Base-by-base conservation (phyloP, 2,888 invertebrate genomes). In the Phalera bucephala region DNA sequence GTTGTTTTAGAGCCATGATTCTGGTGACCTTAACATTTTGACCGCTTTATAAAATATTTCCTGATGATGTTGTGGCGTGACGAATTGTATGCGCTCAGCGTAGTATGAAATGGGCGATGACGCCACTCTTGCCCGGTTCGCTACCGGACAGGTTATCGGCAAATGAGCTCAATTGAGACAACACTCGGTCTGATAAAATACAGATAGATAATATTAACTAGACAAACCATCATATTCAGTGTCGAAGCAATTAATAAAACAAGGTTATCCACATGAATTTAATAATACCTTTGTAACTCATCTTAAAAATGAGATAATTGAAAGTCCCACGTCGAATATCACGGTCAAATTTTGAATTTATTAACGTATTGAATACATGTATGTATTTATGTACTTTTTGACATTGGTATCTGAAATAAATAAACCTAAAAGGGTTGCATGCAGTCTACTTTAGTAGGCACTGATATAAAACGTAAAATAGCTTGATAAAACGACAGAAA, bases 111-210 rank as follows among this genome's bases (percentile, higher is more conserved):
- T 64, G 40, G 74, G 64, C 72, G 80, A 78, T 80, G 80, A 80
- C 78, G 71, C 44, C 74, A 78, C 55, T 38, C 45, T 40, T 25
- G 33, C 35, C 35, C 45, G 43, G 40, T 43, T 32, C 32, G 44
- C 50, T 31, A 47, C 43, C 41, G 53, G 52, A 55, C 72, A 72
- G 78, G 78, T 77, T 76, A 78, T 78, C 71, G 58, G 59, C 44
- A 63, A 76, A 73, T 62, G 67, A 75, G 72, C 77, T 77, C 79
- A 79, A 79, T 81, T 80, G 77, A 75, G 64, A 69, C 65, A 63
- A 56, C 53, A 40, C 54, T 58, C 54, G 50, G 52, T 58, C 58
- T 59, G 68, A 70, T 69, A 71, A 52, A 57, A 60, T 46, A 47
- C 45, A 53, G 58, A 65, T 64, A 62, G 50, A 57, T 61, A 60